Percentiles rank a stretch among this genome's conserved stretches.
phyloP scores from a whole-genome alignment of 2,113 vertebrate genomes.

The Thalassoma bifasciatum region DNA sequence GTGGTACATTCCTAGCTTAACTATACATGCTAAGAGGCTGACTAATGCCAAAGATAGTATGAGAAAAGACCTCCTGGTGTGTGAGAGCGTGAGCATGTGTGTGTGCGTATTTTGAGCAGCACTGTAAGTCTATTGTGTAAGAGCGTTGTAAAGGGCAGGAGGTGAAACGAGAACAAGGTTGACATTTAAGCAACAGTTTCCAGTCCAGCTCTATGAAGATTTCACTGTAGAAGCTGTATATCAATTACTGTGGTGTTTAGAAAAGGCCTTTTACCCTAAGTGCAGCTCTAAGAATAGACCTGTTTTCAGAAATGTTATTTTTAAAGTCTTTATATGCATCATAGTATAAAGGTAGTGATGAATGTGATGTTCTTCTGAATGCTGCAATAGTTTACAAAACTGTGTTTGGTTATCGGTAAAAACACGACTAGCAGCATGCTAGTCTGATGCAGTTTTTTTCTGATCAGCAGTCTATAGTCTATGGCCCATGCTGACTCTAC shows the following conservation, averaged over 20 bases:
- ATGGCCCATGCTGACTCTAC: constrained; percentile 5
- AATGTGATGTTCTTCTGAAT: not conserved
- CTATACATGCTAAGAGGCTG: constrained; percentile 64
- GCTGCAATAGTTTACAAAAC: not conserved
- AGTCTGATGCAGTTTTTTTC: not conserved
- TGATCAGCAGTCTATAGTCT: not conserved
- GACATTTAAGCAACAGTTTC: constrained; percentile 66
- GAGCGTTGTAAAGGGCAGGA: constrained; percentile 67
- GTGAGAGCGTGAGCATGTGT: constrained; percentile 15
- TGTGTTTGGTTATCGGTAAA: no score
- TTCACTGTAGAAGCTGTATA: constrained; percentile 19
- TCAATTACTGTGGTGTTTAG: constrained; percentile 37
- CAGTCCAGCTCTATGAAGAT: constrained; percentile 26
- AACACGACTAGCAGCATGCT: not conserved
- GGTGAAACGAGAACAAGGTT: constrained; percentile 68
- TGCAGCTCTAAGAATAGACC: not conserved
- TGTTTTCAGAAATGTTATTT: not conserved
- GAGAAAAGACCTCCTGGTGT: constrained; percentile 14
- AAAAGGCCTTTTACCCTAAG: constrained; percentile 9
- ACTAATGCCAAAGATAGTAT: constrained; percentile 57
- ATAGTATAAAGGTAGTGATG: no score
- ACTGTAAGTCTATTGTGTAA: constrained; percentile 55
- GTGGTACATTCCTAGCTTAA: constrained; percentile 54
- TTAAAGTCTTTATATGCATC: not conserved
- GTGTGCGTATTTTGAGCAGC: constrained; percentile 46